Evolutionary conservation across 2,797 vertebrate species (phyloP).

Genomic region (Acanthurus leucopareius): DNA sequence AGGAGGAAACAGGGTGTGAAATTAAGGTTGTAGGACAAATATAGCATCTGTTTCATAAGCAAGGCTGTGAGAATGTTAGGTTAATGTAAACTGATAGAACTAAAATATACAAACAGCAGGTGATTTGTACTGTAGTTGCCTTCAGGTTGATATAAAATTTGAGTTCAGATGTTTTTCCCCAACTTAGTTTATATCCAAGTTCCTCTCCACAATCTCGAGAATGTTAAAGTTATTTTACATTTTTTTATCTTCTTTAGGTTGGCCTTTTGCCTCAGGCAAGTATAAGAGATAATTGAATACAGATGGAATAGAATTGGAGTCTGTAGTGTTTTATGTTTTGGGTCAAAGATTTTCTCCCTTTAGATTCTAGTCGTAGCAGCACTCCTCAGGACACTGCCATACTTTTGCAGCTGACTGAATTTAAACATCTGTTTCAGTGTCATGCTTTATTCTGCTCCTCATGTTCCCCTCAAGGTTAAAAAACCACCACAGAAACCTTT

Average conservation of each 20-base stretch:
- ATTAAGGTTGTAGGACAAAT: slow-evolving; percentile 79
- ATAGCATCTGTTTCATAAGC: slow-evolving; percentile 76
- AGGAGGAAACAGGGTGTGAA: slow-evolving; percentile 79
- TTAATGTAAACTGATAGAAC: slow-evolving; percentile 64
- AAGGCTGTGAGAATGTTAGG: slow-evolving; percentile 52
- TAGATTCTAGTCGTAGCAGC: slow-evolving; percentile 10
- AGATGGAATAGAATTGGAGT: slow-evolving; percentile 25
- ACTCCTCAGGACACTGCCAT: slow-evolving; percentile 4
- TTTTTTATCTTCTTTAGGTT: slow-evolving; percentile 23
- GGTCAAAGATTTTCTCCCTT: slow-evolving; percentile 49
- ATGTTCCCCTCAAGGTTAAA: slow-evolving; percentile 18
- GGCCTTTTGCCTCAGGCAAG: slow-evolving; percentile 24
- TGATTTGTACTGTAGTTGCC: slow-evolving; percentile 51
- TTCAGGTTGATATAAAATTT: slow-evolving; percentile 41
- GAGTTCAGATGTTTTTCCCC: slow-evolving; percentile 14
- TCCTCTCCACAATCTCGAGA: slow-evolving; percentile 5
- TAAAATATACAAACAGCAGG: slow-evolving; percentile 56
- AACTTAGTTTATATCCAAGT: not conserved
- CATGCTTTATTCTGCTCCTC: slow-evolving; percentile 18
- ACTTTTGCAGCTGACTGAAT: slow-evolving; percentile 17
- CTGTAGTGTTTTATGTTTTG: slow-evolving; percentile 31
- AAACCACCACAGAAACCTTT: slow-evolving; percentile 9
- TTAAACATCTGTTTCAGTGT: slow-evolving; percentile 42
- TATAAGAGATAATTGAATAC: slow-evolving; percentile 16
- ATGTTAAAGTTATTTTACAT: slow-evolving; percentile 8